Percentiles rank a stretch among this genome's conserved stretches.
phyloP scores from a whole-genome alignment of 2,797 vertebrate genomes.

The Rhyacichthys aspro region DNA sequence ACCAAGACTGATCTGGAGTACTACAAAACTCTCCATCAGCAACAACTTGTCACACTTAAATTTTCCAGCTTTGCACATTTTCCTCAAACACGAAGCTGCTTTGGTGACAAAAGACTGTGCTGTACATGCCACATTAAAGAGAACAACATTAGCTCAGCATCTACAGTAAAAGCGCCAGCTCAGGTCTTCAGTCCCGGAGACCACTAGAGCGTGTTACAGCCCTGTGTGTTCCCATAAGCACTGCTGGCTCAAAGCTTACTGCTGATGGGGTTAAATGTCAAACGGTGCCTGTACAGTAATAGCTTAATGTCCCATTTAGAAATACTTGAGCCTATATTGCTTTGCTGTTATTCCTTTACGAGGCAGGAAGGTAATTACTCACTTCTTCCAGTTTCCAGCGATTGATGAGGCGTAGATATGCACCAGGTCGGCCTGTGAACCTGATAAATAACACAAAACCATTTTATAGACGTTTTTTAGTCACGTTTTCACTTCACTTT shows the following conservation, averaged over 20 bases:
- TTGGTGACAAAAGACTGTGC: neutral
- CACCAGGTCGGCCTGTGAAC: slow-evolving; percentile 93
- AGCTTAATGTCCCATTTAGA: slow-evolving; percentile 34
- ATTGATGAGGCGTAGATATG: slow-evolving; percentile 93
- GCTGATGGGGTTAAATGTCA: slow-evolving; percentile 41
- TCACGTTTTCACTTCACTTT: too few relatives aligned
- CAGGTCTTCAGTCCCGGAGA: slow-evolving; percentile 39
- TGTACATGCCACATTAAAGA: slow-evolving; percentile 30
- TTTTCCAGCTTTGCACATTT: slow-evolving; percentile 12
- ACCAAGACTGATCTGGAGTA: neutral
- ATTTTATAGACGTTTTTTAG: neutral
- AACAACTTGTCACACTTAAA: neutral
- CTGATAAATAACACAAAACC: slow-evolving; percentile 57
- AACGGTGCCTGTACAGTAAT: slow-evolving; percentile 20
- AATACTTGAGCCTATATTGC: slow-evolving; percentile 40
- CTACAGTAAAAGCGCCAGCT: slow-evolving; percentile 33
- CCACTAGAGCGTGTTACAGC: slow-evolving; percentile 37
- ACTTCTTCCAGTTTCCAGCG: slow-evolving; percentile 95
- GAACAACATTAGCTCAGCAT: slow-evolving; percentile 52
- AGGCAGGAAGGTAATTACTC: slow-evolving; percentile 61
- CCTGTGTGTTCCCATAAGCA: slow-evolving; percentile 42
- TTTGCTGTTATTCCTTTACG: slow-evolving; percentile 22
- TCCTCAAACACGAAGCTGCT: too few relatives aligned
- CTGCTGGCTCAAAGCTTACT: slow-evolving; percentile 28
- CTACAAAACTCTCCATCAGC: neutral